Percentiles rank a stretch among this genome's conserved stretches.
Conservation (phyloP, 2,888 invertebrate genomes). For the Watsonalla binaria region DNA sequence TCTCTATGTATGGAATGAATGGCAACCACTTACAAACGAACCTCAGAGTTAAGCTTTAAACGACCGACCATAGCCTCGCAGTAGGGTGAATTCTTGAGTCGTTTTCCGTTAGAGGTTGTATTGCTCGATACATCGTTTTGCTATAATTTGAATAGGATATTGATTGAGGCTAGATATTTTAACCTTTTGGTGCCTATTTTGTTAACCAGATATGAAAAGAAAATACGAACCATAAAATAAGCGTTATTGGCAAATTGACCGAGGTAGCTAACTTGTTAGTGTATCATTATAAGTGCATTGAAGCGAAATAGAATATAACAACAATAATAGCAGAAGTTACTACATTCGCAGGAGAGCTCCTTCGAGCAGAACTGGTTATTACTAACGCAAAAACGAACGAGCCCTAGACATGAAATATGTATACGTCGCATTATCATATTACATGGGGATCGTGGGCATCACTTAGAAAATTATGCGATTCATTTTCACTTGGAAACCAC, state of each 20-base stretch:
- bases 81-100: constrained; percentile 45
- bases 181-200: neutral
- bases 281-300: constrained; percentile 5
- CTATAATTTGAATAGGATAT: constrained; percentile 22
- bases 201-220: too few species aligned
- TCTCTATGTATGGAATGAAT: constrained; percentile 72
- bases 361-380: constrained; percentile 61
- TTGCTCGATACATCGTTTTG: constrained; percentile 43
- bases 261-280: too few species aligned
- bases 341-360: constrained; percentile 53
- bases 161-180: neutral
- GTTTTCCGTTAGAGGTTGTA: constrained; percentile 56
- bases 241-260: constrained; percentile 1
- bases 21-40: constrained; percentile 64
- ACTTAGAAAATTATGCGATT: constrained; percentile 73
- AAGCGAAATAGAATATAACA: constrained; percentile 42
- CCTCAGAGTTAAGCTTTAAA: constrained; percentile 56
- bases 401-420: constrained; percentile 71
- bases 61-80: constrained; percentile 61
- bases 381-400: constrained; percentile 61
- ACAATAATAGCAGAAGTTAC: constrained; percentile 41
- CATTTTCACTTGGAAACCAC: constrained; percentile 67
- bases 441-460: constrained; percentile 73
- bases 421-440: constrained; percentile 76
- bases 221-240: neutral